Conservation (phyloP, 1,140 invertebrate species). For the Adelges cooleyi region DNA sequence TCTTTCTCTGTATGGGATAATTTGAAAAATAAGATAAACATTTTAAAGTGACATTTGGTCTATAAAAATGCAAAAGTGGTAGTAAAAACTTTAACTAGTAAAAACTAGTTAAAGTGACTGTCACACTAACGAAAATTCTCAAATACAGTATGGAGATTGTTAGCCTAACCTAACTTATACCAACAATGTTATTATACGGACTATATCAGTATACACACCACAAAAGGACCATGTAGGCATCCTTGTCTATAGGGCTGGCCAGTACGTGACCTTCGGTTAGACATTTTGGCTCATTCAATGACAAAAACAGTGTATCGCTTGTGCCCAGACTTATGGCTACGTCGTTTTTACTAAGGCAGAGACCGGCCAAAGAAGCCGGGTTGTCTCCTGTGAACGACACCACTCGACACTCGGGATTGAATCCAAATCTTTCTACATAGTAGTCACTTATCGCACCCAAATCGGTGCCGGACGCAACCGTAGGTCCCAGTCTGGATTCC, state of each 20-base stretch:
- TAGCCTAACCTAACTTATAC: no score
- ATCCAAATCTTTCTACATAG: slow-evolving; percentile 59
- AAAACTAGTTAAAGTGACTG: no score
- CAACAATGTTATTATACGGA: no score
- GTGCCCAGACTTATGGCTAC: slow-evolving; percentile 83
- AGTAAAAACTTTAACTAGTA: no score
- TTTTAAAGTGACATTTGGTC: no score
- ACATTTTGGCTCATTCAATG: slow-evolving; percentile 52
- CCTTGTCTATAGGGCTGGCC: slow-evolving; percentile 64
- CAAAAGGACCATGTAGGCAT: slow-evolving; percentile 77
- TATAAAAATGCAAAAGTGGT: no score
- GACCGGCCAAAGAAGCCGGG: slow-evolving; percentile 68
- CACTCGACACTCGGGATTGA: slow-evolving; percentile 63
- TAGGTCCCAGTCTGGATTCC: slow-evolving; percentile 53
- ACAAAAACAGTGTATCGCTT: slow-evolving; percentile 82
- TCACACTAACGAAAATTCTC: background rate
- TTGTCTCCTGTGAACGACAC: slow-evolving; percentile 92
- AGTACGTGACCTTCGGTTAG: slow-evolving; percentile 71
- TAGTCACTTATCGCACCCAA: slow-evolving; percentile 56
- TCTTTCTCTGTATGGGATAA: no score
- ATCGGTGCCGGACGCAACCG: slow-evolving; percentile 54
- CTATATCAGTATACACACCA: no score
- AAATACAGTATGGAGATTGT: no score
- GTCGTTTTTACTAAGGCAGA: slow-evolving; percentile 67
- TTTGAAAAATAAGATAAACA: no score